Conservation (phyloP, 2,797 vertebrate genomes). For the Scomberomorus guttatus region DNA sequence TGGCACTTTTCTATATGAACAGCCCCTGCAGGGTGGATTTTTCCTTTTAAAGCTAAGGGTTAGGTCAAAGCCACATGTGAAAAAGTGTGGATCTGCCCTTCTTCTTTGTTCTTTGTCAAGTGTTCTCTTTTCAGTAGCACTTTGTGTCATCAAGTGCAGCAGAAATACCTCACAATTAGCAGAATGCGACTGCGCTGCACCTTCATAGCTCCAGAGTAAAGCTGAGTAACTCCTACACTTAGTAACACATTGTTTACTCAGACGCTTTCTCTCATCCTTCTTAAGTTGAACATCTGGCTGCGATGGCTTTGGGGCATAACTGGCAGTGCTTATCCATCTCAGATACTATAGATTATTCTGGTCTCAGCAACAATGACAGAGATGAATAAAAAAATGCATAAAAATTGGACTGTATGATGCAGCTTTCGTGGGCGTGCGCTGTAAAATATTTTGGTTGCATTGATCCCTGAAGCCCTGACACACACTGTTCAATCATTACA, state of each 20-base stretch:
- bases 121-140: neutral
- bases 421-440: constrained; percentile 3
- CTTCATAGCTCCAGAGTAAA: neutral
- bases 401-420: constrained; percentile 2
- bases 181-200: neutral
- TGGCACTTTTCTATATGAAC: neutral
- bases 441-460: neutral
- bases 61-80: constrained; percentile 10
- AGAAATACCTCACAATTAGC: constrained; percentile 22
- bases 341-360: constrained; percentile 39
- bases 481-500: constrained; percentile 7
- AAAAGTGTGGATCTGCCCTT: neutral
- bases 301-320: constrained; percentile 50
- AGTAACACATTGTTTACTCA: constrained; percentile 10
- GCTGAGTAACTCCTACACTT: constrained; percentile 56
- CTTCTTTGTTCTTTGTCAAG: neutral
- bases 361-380: constrained; percentile 14
- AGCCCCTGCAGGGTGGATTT: constrained; percentile 36
- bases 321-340: constrained; percentile 25
- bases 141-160: neutral
- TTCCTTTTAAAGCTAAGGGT: constrained; percentile 26
- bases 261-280: constrained; percentile 25
- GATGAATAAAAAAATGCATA: constrained; percentile 31
- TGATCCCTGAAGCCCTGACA: neutral
- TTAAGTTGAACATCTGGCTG: constrained; percentile 68